Percentiles rank a stretch among this genome's conserved stretches.
phyloP scores from a whole-genome alignment of 2,888 invertebrate species.

The Slavum lentiscoides region DNA sequence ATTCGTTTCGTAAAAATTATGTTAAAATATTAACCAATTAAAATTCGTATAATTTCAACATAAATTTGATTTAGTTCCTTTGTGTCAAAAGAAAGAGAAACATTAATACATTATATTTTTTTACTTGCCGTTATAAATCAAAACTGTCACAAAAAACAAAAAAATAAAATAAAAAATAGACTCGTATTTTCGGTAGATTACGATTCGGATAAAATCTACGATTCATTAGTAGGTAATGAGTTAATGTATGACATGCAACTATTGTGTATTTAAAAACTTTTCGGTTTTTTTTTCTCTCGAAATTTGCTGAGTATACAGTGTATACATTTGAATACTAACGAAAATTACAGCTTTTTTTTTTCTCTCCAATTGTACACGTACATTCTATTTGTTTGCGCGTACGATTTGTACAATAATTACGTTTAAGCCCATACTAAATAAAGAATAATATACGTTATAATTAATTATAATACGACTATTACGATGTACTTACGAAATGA shows the following conservation, averaged over 20 bases:
- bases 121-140: conserved; percentile 39
- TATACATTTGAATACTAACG: no score
- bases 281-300: neutral
- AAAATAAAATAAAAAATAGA: conserved; percentile 30
- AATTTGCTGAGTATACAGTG: no score
- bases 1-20: conserved; percentile 18
- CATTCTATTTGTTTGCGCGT: neutral
- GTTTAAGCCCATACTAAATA: neutral
- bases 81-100: conserved; percentile 3
- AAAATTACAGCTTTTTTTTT: no score
- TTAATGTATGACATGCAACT: conserved; percentile 35
- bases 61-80: conserved; percentile 37
- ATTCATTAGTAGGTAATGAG: conserved; percentile 39
- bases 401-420: neutral
- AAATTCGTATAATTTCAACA: conserved; percentile 42
- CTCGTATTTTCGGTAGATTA: conserved; percentile 11
- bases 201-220: conserved; percentile 46
- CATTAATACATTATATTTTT: conserved; percentile 1
- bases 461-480: neutral
- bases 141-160: neutral
- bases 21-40: conserved; percentile 45
- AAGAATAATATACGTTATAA: no score
- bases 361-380: no score
- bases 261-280: neutral
- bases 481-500: no score